A percentile compares a stretch with the other conserved stretches of the same genome.
phyloP scores from a whole-genome alignment of 2,888 invertebrate genomes.

The Polyommatus iphigenia region DNA sequence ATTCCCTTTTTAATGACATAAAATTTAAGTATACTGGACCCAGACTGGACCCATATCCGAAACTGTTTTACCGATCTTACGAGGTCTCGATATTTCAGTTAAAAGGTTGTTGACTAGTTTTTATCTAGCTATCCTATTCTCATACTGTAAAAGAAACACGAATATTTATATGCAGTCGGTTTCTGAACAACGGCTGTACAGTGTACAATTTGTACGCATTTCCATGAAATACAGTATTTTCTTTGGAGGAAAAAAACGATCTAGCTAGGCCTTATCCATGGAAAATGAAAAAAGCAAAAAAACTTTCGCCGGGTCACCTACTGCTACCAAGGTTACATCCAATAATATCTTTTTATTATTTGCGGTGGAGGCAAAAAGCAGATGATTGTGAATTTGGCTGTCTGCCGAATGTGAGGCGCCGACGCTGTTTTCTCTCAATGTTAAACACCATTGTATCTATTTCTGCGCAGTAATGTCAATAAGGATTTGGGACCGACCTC shows the following conservation, averaged over 20 bases:
- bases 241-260: too few species aligned
- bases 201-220: too few species aligned
- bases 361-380: not conserved
- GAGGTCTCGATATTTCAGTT: not conserved
- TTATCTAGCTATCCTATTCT: not conserved
- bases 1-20: not conserved
- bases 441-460: conserved; percentile 4
- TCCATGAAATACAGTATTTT: too few species aligned
- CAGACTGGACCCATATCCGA: not conserved
- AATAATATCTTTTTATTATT: not conserved
- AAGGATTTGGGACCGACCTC: not conserved
- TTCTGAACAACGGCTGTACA: too few species aligned
- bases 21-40: not conserved
- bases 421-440: not conserved
- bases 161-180: too few species aligned
- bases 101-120: not conserved
- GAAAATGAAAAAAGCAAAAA: too few species aligned
- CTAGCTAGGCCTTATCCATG: too few species aligned
- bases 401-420: conserved; percentile 6
- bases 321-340: not conserved
- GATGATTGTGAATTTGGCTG: conserved; percentile 2
- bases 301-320: too few species aligned
- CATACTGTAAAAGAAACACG: too few species aligned
- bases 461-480: not conserved
- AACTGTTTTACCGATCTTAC: not conserved